A percentile compares a stretch with the other conserved stretches of the same genome.
phyloP scores from a whole-genome alignment of 1,140 invertebrate genomes.

The Nephila pilipes region DNA sequence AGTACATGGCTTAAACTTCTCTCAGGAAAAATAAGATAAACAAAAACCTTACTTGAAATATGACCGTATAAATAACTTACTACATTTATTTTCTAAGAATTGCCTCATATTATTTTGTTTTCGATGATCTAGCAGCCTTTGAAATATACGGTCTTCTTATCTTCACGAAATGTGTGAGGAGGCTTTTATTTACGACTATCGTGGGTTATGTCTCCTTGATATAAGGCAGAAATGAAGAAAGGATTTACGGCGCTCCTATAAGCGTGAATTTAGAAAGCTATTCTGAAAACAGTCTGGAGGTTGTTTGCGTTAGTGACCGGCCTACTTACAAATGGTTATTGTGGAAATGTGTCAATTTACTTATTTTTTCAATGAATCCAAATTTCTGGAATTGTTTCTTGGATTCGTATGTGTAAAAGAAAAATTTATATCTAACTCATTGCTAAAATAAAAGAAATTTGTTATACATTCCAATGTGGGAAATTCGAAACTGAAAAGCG shows the following conservation, averaged over 20 bases:
- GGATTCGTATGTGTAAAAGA: no score
- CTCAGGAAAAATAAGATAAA: not conserved
- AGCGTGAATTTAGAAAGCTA: not conserved
- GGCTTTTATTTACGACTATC: conserved; percentile 10
- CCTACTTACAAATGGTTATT: not conserved
- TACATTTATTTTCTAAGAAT: not conserved
- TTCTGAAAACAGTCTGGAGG: not conserved
- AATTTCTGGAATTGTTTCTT: no score
- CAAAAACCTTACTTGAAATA: not conserved
- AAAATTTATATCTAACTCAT: no score
- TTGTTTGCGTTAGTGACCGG: not conserved
- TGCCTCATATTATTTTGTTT: not conserved
- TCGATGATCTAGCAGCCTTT: conserved; percentile 1
- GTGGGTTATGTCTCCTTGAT: conserved; percentile 8
- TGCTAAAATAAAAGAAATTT: no score
- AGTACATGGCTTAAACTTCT: no score
- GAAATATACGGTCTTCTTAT: conserved; percentile 18
- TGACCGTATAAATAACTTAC: not conserved
- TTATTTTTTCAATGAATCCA: no score
- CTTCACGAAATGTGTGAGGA: not conserved
- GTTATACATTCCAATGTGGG: no score
- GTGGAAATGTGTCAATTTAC: no score
- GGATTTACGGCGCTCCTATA: not conserved
- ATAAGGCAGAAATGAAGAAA: not conserved
- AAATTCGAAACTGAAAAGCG: no score